Conservation (phyloP, 2,888 invertebrate species). For the Microdon myrmicae region DNA sequence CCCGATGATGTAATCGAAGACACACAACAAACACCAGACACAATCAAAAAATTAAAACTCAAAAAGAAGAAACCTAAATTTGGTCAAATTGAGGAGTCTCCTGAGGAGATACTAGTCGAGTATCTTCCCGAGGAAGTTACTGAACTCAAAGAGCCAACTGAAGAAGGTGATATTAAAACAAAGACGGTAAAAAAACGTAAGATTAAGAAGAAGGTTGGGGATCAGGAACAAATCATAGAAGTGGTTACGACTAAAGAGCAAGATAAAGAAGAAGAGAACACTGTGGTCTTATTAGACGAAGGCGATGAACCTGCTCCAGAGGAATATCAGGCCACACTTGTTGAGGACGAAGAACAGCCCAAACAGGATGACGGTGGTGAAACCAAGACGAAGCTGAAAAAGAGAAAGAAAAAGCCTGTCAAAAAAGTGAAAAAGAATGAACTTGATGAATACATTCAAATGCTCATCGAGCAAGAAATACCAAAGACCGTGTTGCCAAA, state of each 20-base stretch:
- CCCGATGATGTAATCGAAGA: constrained; percentile 66
- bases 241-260: constrained; percentile 57
- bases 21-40: constrained; percentile 61
- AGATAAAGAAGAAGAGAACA: constrained; percentile 59
- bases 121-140: constrained; percentile 59
- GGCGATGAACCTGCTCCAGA: constrained; percentile 52
- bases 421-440: constrained; percentile 62
- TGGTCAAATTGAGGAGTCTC: constrained; percentile 60
- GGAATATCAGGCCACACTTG: constrained; percentile 52
- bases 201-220: constrained; percentile 59
- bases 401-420: constrained; percentile 59
- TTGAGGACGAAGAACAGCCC: constrained; percentile 45
- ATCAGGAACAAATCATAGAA: constrained; percentile 58
- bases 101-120: constrained; percentile 58
- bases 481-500: constrained; percentile 65
- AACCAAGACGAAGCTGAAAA: constrained; percentile 49
- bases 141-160: constrained; percentile 52
- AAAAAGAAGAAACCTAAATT: constrained; percentile 58
- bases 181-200: constrained; percentile 58
- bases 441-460: constrained; percentile 64
- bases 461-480: constrained; percentile 65
- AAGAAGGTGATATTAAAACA: constrained; percentile 54
- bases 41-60: constrained; percentile 56
- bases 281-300: constrained; percentile 56
- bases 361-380: constrained; percentile 51